Percentiles rank a stretch among this genome's conserved stretches.
Evolutionary conservation across 2,797 vertebrate genomes (phyloP).

Genomic region (Galagoides demidoff): DNA sequence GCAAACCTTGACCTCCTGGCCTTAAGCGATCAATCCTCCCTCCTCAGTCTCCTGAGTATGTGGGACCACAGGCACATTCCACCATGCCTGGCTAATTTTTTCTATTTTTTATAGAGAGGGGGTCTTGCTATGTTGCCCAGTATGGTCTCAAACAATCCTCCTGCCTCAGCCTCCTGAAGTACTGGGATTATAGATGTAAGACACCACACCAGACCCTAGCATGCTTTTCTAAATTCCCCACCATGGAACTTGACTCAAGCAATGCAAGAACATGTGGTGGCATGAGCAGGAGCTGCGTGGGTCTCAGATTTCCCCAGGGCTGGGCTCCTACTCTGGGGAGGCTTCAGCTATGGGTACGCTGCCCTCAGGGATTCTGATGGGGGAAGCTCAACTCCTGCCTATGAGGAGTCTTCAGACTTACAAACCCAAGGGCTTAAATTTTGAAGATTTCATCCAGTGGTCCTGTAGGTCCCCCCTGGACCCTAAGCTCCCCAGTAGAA

Average conservation of each 20-base stretch:
- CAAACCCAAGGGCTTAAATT: neutral
- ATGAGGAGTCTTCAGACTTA: neutral
- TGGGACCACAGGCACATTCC: neutral
- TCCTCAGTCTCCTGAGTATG: neutral
- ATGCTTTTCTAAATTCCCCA: neutral
- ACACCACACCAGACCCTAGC: too few relatives aligned
- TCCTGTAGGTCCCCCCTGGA: neutral
- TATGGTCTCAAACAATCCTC: neutral
- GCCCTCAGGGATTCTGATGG: neutral
- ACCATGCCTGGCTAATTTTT: neutral
- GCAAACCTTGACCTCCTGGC: neutral
- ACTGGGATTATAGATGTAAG: neutral
- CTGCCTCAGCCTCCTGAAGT: neutral
- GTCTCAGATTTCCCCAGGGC: neutral
- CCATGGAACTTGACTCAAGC: neutral
- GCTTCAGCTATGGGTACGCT: neutral
- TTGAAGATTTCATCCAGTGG: neutral
- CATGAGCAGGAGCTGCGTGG: neutral
- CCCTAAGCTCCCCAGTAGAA: rapidly evolving
- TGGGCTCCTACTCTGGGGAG: neutral
- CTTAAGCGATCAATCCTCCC: neutral
- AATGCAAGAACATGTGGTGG: neutral
- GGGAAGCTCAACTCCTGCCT: neutral
- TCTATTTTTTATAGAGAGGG: neutral
- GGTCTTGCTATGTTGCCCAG: neutral